These are phyloP conservation scores for Amiota mariae DNA, from an alignment of 2,888 invertebrate species.

Conservation along the genomic window DNA sequence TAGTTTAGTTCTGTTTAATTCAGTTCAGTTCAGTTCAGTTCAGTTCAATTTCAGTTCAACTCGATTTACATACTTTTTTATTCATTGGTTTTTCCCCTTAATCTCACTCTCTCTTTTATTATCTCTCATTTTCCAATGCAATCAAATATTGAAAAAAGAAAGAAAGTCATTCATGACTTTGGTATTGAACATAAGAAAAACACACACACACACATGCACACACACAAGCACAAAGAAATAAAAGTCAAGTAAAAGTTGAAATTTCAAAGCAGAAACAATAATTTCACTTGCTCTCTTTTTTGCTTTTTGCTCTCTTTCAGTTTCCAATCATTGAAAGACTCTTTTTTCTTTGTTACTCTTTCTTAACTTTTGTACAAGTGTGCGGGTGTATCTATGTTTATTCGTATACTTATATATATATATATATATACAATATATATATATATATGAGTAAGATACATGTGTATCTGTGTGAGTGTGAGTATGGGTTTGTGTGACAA, in stretches of 20 bases:
- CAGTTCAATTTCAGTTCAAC: no score
- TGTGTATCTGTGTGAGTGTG: not conserved
- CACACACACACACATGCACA: not conserved
- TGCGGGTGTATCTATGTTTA: not conserved
- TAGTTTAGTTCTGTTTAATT: no score
- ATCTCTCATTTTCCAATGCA: no score
- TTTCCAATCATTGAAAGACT: not conserved
- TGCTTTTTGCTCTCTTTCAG: no score
- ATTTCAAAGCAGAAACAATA: not conserved
- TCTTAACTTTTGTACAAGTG: not conserved
- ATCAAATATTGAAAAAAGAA: not conserved
- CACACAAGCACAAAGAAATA: not conserved
- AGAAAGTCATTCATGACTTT: constrained; percentile 6
- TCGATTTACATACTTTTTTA: no score
- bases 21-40: no score
- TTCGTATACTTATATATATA: no score
- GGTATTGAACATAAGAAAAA: not conserved
- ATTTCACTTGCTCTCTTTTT: not conserved
- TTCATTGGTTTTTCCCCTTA: no score
- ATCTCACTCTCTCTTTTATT: no score
- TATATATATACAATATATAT: no score
- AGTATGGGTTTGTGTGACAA: not conserved
- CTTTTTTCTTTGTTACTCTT: not conserved
- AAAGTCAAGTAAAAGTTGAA: not conserved
- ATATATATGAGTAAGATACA: no score